phyloP scores from a whole-genome alignment of 1,140 invertebrate genomes.

The Drosophila sturtevanti region DNA sequence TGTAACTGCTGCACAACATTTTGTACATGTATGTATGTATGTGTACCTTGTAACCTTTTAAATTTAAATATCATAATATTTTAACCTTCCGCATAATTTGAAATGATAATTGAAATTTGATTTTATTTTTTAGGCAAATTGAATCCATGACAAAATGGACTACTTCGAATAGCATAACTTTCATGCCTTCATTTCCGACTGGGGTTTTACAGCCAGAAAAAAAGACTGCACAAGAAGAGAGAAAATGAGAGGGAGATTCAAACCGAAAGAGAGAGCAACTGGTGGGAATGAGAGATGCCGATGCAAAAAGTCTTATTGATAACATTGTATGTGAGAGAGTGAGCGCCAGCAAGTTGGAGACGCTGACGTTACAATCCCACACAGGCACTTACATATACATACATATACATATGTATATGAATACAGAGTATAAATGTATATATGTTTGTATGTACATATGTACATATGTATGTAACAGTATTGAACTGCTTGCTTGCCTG shows the following conservation, averaged over 20 bases:
- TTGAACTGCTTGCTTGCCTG: conserved; percentile 59
- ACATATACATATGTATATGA: not conserved
- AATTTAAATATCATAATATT: too few relatives aligned
- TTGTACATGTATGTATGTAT: too few relatives aligned
- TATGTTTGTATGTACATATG: too few relatives aligned
- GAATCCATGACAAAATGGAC: too few relatives aligned
- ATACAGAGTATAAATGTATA: too few relatives aligned
- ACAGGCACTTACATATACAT: conserved; percentile 22
- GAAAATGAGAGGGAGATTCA: not conserved
- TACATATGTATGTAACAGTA: conserved; percentile 43
- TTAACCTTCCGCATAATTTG: too few relatives aligned
- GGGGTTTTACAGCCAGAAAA: not conserved
- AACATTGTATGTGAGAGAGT: conserved; percentile 38
- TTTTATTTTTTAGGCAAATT: too few relatives aligned
- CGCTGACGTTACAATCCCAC: conserved; percentile 55
- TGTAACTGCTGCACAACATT: too few relatives aligned
- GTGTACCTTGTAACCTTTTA: too few relatives aligned
- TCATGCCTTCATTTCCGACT: not conserved
- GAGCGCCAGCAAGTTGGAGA: conserved; percentile 50
- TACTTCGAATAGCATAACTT: not conserved
- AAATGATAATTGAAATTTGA: too few relatives aligned
- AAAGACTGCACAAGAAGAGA: not conserved
- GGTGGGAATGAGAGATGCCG: conserved; percentile 15
- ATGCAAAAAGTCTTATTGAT: conserved; percentile 32
- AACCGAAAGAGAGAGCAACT: not conserved